Evolutionary conservation across 2,113 vertebrate species (phyloP), one percentile per base, ranked within the genome.

Genomic region (Pyrgilauda ruficollis): DNA sequence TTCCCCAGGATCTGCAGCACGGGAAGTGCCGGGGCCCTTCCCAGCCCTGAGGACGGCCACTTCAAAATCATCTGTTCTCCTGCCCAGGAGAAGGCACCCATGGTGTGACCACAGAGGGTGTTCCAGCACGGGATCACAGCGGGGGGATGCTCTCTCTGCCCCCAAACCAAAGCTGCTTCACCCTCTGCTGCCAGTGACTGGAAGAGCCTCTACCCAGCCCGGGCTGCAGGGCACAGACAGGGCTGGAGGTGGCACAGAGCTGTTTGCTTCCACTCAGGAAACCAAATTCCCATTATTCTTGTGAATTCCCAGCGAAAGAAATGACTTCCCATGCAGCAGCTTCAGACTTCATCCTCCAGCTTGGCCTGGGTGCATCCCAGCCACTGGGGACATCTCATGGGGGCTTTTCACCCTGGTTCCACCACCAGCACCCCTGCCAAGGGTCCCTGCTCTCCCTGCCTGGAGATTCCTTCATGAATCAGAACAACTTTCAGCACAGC

Each of bases 51-150:
- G 0, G 90, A 89, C 0, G 78, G 97, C 27, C 85, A 95, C 78
- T 97, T 98, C 70, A 94, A 93, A 44, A 95, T 98, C n/a, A 95
- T 97, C n/a, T 98, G 98, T 6, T 97, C 97, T 4, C 98, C 98
- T 3, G 90, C 97, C 5, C 98, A 98, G 80, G 97, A 98, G 70
- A 91, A 97, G 72, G 79, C 87, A 3, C 93, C 39, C 2, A 26
- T 44, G 46, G 74, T 21, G 1, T 98, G 94, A 97, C 8, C 15
- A 0, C 2, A 8, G 43, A 0, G n/a, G 35, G 10, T 2, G 46
- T 2, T 33, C 74, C 81, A 41, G 41, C 63, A 22, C 1, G 5
- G 67, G 46, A 15, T 27, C 31, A 31, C 37, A 7, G 19, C 1
- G 26, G 44, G 37, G 55, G 50, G 58, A 14, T 15, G 56, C 50